Base-by-base conservation (phyloP, 2,113 vertebrate genomes). In the Microtus montanus region DNA sequence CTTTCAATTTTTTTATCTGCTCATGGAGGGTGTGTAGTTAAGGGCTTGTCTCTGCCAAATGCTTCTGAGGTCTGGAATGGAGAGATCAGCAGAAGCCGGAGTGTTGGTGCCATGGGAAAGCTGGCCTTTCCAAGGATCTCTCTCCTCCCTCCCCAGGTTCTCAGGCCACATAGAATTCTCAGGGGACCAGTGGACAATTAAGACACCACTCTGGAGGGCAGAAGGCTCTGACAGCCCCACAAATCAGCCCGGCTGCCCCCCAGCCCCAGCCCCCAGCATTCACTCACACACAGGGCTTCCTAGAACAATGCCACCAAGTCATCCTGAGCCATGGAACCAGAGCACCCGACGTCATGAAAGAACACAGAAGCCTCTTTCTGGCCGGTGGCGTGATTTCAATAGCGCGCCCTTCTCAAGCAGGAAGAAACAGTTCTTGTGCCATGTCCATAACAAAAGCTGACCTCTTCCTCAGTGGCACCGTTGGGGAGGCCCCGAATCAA, bases 191-290 rank as follows among this genome's bases (percentile, higher is more conserved):
- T 24, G 4, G 0, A 88, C 92, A 96, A 82, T 95, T 73, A 92
- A 95, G 88, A 94, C 14, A 70, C 47, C 70, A 78, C 80, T 95
- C 93, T 95, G 87, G 92, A 92, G 78, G 96, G 85, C 88, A 93
- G 93, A 95, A 92, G 80, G 66, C 85, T 93, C 87, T 95, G 93
- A 96, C 75, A 92, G 94, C 66, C 88, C 90, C 77, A 58, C 92
- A 83, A 83, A 96, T 96, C 88, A 96, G 93, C 54, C 64, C 91
- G 17, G 1, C 20, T 63, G 47, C 58, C 70, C 35, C 35, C n/a
- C 26, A 54, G 49, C 44, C 64, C 38, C 41, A 35, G 1, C 30
- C 35, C 63, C 73, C 68, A 24, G 35, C 44, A 79, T 54, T 61
- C 52, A 89, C 5, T 4, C n/a, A 74, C 35, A 30, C 19, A 71